Conservation (phyloP, 2,797 vertebrate genomes). For the Zenarchopterus dispar region DNA sequence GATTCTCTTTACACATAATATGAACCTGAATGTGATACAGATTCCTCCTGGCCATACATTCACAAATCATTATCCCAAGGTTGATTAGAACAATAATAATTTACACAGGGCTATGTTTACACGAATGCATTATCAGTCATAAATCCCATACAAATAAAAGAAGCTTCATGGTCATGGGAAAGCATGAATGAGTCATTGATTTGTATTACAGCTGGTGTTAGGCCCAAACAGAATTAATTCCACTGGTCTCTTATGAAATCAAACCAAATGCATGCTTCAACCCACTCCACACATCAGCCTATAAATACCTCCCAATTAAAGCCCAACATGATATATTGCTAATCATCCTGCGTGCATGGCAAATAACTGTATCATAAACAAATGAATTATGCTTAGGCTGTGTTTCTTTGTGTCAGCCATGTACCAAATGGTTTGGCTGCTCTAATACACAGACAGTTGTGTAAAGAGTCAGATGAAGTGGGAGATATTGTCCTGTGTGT, state of each 20-base stretch:
- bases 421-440: conserved; percentile 26
- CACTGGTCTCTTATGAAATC: conserved; percentile 61
- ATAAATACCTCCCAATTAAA: conserved; percentile 53
- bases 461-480: too few relatives aligned
- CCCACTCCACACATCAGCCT: conserved; percentile 38
- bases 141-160: conserved; percentile 58
- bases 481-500: too few relatives aligned
- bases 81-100: conserved; percentile 4
- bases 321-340: conserved; percentile 47
- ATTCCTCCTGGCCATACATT: conserved; percentile 27
- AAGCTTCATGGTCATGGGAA: conserved; percentile 44
- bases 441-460: conserved; percentile 7
- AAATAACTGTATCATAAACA: conserved; percentile 43
- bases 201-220: conserved; percentile 38
- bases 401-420: conserved; percentile 36
- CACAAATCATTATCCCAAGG: conserved; percentile 26
- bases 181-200: conserved; percentile 38
- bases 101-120: conserved; percentile 7
- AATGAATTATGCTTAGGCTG: conserved; percentile 51
- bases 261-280: conserved; percentile 50
- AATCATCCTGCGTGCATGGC: conserved; percentile 53
- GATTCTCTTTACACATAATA: neutral
- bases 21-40: conserved; percentile 6
- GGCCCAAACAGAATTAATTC: conserved; percentile 51
- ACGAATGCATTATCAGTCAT: conserved; percentile 53